Conservation (phyloP, 2,113 vertebrate species). For the Nothoprocta pentlandii region DNA sequence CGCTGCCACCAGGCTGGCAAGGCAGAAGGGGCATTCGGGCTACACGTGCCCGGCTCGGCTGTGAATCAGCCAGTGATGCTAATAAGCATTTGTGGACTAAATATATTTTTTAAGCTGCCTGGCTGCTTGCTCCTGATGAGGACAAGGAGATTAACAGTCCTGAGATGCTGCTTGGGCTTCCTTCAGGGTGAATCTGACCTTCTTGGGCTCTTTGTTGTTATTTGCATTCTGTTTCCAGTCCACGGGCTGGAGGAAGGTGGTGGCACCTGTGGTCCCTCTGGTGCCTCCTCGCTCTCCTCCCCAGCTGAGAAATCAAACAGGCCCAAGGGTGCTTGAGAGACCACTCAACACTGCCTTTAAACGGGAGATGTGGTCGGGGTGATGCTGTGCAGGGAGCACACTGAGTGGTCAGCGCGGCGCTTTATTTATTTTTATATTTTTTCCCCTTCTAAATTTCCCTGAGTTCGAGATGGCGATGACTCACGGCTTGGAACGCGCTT, state of each 20-base stretch:
- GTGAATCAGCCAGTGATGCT: constrained; percentile 65
- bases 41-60: not conserved
- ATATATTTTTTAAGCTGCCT: constrained; percentile 69
- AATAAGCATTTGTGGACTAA: constrained; percentile 64
- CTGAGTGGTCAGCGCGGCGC: not conserved
- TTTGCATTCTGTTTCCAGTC: not conserved
- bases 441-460: constrained; percentile 38
- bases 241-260: no score
- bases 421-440: not conserved
- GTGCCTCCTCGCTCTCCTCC: no score
- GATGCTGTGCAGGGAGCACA: not conserved
- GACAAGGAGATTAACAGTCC: constrained; percentile 51
- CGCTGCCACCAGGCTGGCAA: not conserved
- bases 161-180: not conserved
- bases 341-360: accelerated
- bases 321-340: not conserved
- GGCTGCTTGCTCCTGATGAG: constrained; percentile 46
- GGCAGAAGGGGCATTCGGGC: constrained; percentile 44
- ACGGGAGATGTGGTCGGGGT: not conserved
- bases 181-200: not conserved
- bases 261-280: no score
- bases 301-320: no score
- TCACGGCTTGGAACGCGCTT: constrained; percentile 63
- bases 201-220: not conserved
- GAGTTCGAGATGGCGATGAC: constrained; percentile 55